Conservation (phyloP, 2,888 invertebrate species). For the Allygus modestus region DNA sequence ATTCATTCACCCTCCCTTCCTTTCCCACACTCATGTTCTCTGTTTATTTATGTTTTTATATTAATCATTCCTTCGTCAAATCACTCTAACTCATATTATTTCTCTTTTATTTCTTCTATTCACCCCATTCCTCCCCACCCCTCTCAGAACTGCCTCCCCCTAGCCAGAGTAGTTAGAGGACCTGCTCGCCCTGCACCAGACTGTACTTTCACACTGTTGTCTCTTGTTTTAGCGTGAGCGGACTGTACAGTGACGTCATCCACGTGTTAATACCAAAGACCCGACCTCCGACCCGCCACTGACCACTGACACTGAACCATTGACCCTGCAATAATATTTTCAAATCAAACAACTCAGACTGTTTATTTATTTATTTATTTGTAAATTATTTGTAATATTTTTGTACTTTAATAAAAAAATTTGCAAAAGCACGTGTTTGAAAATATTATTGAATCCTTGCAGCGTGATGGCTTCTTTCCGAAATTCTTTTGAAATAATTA, state of each 20-base stretch:
- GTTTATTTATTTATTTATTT: slow-evolving; percentile 65
- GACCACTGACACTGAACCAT: slow-evolving; percentile 39
- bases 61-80: too few species aligned
- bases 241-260: slow-evolving; percentile 52
- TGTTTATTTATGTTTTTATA: too few species aligned
- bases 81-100: too few species aligned
- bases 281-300: slow-evolving; percentile 11
- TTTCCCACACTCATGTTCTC: too few species aligned
- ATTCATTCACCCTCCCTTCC: too few species aligned
- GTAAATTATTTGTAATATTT: slow-evolving; percentile 66
- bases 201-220: slow-evolving; percentile 44
- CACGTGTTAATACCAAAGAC: slow-evolving; percentile 60
- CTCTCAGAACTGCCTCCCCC: too few species aligned
- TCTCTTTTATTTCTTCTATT: too few species aligned
- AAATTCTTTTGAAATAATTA: slow-evolving; percentile 28
- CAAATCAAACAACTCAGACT: slow-evolving; percentile 66
- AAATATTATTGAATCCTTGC: slow-evolving; percentile 64
- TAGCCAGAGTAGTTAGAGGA: too few species aligned
- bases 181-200: not conserved
- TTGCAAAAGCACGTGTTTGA: slow-evolving; percentile 62
- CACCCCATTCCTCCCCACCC: too few species aligned
- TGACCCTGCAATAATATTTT: slow-evolving; percentile 69
- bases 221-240: slow-evolving; percentile 63
- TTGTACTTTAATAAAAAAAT: slow-evolving; percentile 63
- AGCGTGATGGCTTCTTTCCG: slow-evolving; percentile 20